A percentile compares a stretch with the other conserved stretches of the same genome.
These are phyloP conservation scores for Cryptomyrus ogoouensis DNA, from an alignment of 2,113 vertebrate species.

Conservation along the genomic window DNA sequence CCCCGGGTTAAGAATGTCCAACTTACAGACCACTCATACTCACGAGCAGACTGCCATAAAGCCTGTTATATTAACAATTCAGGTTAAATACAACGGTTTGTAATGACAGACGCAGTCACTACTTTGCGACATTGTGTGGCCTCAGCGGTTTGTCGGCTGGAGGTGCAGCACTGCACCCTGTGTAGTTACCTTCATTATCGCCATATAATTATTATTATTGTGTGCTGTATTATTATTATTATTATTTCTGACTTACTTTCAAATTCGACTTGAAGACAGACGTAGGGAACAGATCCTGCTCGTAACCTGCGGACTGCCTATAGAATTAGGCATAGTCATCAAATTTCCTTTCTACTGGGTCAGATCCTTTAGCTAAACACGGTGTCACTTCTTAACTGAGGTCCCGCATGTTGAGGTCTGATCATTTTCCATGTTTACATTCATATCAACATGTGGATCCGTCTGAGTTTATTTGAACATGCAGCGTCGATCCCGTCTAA, in stretches of 20 bases:
- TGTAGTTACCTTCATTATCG: not conserved
- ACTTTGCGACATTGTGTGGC: not conserved
- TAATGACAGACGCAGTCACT: not conserved
- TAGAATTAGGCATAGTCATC: not conserved
- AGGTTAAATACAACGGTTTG: not conserved
- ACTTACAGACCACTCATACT: not conserved
- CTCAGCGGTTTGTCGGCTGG: not conserved
- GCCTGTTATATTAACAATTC: not conserved
- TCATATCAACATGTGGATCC: not conserved
- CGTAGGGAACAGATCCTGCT: not conserved
- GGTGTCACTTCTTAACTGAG: not conserved
- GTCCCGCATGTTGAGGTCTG: not conserved
- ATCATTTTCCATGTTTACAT: not conserved
- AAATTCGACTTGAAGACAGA: not conserved
- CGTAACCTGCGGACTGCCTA: not conserved
- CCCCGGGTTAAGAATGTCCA: not conserved
- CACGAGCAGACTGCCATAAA: not conserved
- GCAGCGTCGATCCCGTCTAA: too few species aligned
- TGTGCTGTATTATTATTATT: not conserved
- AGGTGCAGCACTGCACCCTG: not conserved
- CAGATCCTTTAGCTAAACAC: not conserved
- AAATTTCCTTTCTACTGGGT: not conserved
- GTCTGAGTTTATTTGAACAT: not conserved
- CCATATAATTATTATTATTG: not conserved
- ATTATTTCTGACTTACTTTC: not conserved